Base-by-base conservation (phyloP, 1,140 invertebrate genomes). In the Leptestheria dahalacensis region DNA sequence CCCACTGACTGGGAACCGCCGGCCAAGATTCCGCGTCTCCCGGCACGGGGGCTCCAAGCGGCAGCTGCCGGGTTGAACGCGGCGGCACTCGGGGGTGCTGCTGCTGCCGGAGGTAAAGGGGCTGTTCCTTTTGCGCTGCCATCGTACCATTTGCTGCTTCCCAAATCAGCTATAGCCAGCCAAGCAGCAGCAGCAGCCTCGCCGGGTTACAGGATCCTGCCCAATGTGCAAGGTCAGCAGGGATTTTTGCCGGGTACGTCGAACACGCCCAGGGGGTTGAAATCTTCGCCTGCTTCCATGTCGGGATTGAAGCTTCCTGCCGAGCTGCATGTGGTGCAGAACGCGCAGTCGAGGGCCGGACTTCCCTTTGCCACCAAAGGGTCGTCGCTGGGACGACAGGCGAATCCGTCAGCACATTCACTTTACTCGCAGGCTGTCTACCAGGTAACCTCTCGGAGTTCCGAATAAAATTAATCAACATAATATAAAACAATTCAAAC, bases 1-100 rank as follows among this genome's bases (percentile, higher is more conserved):
- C 81, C 87, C 0, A 71, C 82, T 9, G 89, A 93, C 68, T 92
- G 88, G 86, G 89, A 93, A 69, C 87, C 88, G 1, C 90, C 91
- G 2, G 89, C 89, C 2, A 92, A 93, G 72, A 91, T 93, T 73
- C 86, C 88, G 47, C 78, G 84, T 72, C 72, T 85, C 33, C 33
- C 78, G 62, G 75, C 77, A 59, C 72, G 46, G 15, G 41, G 21
- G 18, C 20, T 58, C 15, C 20, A 24, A 23, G n/a, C 48, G 3
- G 25, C 23, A 10, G 12, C 53, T 25, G 26, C 53, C 21, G 53
- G 53, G 10, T 21, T 55, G 26, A 55, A 25, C n/a, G 11, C 23
- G 11, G 56, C 2, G 47, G 25, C 20, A 25, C 6, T 41, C 6
- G 33, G 33, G 6, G 6, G 6, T 41, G 33, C 15, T 9, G 33